Evolutionary conservation across 2,113 vertebrate species (phyloP), one percentile per base, ranked within the genome.

Genomic region (Rhombomys opimus): DNA sequence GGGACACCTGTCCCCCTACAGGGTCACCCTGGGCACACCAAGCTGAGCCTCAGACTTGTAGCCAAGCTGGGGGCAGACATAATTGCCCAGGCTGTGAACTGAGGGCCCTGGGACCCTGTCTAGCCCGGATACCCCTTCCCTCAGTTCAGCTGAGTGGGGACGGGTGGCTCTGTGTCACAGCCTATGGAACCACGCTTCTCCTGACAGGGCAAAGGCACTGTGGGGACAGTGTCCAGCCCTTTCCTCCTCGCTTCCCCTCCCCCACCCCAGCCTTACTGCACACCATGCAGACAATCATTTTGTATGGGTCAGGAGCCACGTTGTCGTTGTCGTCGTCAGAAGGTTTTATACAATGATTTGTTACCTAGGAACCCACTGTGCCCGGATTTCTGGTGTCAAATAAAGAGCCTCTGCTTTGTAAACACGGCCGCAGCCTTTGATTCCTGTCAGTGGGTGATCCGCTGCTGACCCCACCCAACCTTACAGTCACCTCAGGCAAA

Each of bases 281-380:
- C 94, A 97, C 2, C 82, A 94, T 0, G 3, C 85, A 96, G 98
- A 99, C 98, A 98, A 98, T 99, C 98, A 98, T 97, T 98, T 97
- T 97, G 97, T 98, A 98, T 77, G 91, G 97, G 90, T 68, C 75
- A 57, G 97, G 98, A 97, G 97, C 94, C 73, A 93, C 23, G 3
- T 41, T 41, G 41, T 87, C 11, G 57, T n/a, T n/a, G n/a, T 46
- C 46, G 46, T 46, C 17, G 15, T n/a, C 7, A 82, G 92, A 77
- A 97, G 97, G 94, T 98, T 99, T 98, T 98, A 96, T 98, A 98
- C 89, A 97, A 96, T 1, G 30, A 95, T 97, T 98, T 98, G 97
- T 98, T 98, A 95, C 97, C 93, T 96, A 88, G 91, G 93, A 14
- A 92, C 94, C 98, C 97, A 92, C 98, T 90, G 27, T 59, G 96